phyloP scores from a whole-genome alignment of 1,140 invertebrate genomes.

The Cyphomyrmex costatus region DNA sequence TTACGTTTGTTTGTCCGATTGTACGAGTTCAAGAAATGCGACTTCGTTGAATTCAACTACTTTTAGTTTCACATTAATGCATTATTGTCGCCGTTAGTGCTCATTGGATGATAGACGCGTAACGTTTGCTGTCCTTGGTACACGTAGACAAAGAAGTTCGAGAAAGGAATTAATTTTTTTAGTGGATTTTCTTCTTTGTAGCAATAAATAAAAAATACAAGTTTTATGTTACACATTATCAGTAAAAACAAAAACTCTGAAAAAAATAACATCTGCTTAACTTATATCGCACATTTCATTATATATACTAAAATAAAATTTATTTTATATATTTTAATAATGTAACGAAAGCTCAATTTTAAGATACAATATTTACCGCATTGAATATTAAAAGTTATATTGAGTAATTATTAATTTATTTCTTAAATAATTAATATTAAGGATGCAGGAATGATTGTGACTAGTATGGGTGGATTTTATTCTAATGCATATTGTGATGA shows the following conservation, averaged over 20 bases:
- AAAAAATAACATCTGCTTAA: background rate
- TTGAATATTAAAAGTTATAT: background rate
- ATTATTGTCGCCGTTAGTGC: constrained; percentile 43
- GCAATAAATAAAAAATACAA: background rate
- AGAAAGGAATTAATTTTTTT: background rate
- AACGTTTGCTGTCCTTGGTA: constrained; percentile 35
- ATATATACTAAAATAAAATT: background rate
- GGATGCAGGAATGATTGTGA: background rate
- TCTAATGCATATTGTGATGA: background rate
- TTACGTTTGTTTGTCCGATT: constrained; percentile 62
- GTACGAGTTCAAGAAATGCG: constrained; percentile 71
- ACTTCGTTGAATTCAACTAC: constrained; percentile 42
- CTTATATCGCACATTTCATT: background rate
- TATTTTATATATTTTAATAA: background rate
- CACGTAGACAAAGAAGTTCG: background rate
- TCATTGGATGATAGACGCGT: constrained; percentile 20
- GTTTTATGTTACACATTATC: constrained; percentile 6
- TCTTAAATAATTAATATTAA: background rate
- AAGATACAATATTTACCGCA: background rate
- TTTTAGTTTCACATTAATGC: constrained; percentile 20
- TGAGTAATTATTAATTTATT: background rate
- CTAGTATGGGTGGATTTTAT: background rate
- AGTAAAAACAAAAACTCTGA: background rate
- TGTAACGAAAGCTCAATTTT: background rate
- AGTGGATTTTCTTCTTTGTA: background rate